A percentile compares a stretch with the other conserved stretches of the same genome.
These are phyloP conservation scores for Oreonectes daqikongensis DNA, from an alignment of 2,797 vertebrate species.

Conservation along the genomic window DNA sequence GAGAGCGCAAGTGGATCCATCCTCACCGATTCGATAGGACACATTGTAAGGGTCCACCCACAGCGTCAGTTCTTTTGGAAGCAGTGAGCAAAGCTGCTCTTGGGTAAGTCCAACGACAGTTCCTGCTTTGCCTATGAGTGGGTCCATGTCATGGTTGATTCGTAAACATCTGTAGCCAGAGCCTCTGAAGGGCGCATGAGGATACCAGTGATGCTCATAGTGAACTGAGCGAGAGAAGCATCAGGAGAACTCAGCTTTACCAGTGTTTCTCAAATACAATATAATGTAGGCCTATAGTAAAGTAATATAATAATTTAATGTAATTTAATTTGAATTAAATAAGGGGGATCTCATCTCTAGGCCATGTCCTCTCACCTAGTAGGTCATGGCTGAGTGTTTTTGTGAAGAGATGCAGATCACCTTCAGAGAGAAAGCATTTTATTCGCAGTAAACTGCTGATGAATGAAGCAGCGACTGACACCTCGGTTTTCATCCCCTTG, in stretches of 20 bases:
- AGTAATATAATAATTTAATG: too few species aligned
- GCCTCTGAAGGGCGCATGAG: slow-evolving; percentile 72
- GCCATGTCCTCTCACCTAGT: slow-evolving; percentile 56
- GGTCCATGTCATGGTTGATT: slow-evolving; percentile 80
- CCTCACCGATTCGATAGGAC: slow-evolving; percentile 79
- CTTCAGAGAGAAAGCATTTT: slow-evolving; percentile 64
- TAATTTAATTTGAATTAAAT: too few species aligned
- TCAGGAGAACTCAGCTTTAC: neutral
- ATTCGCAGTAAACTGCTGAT: slow-evolving; percentile 69
- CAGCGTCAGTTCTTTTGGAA: slow-evolving; percentile 77
- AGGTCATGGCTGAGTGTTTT: slow-evolving; percentile 69
- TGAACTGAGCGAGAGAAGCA: slow-evolving; percentile 63
- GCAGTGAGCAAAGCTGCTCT: slow-evolving; percentile 72
- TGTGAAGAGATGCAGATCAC: slow-evolving; percentile 69
- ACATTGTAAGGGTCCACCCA: slow-evolving; percentile 79
- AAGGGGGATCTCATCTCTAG: too few species aligned
- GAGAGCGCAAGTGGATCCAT: slow-evolving; percentile 76
- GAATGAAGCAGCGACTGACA: slow-evolving; percentile 68
- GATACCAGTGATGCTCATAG: slow-evolving; percentile 78
- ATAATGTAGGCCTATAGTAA: too few species aligned
- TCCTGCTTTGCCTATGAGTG: slow-evolving; percentile 73
- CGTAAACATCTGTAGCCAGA: slow-evolving; percentile 77
- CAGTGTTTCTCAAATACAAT: too few species aligned
- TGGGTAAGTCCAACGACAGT: slow-evolving; percentile 70
- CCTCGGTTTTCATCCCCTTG: slow-evolving; percentile 66